Evolutionary conservation across 2,888 invertebrate genomes (phyloP), one percentile per base, ranked within the genome.

Genomic region (Pachymerium ferrugineum): DNA sequence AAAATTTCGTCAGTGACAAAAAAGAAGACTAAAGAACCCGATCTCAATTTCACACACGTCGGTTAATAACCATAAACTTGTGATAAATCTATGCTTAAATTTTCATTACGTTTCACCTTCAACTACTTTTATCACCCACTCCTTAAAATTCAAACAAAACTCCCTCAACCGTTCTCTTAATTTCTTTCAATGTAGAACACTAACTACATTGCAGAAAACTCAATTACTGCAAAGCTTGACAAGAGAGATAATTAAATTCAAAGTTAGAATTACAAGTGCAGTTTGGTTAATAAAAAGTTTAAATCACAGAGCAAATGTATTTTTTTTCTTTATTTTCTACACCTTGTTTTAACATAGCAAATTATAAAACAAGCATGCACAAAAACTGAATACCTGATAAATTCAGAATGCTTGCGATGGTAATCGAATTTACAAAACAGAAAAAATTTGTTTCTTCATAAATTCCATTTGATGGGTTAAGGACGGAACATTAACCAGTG

Each of bases 1-100:
- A 76, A 74, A 74, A 76, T 10, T 78, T 75, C 30, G 42, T n/a
- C n/a, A 70, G 70, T 16, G 74, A 75, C 4, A 42, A 73, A 25
- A 28, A 70, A 28, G 28, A 74, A 28, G 28, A 62, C 31, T 31
- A 70, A 74, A 30, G 47, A 74, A 8, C 10, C 3, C 8, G 14
- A 69, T n/a, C 30, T 69, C 30, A n/a, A n/a, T 30, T 6, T 62
- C 10, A 54, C n/a, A n/a, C n/a, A n/a, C n/a, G n/a, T n/a, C n/a
- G n/a, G n/a, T n/a, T n/a, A n/a, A n/a, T n/a, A n/a, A n/a, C n/a
- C n/a, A n/a, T n/a, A n/a, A n/a, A n/a, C n/a, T n/a, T n/a, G n/a
- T n/a, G n/a, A n/a, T n/a, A n/a, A n/a, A n/a, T n/a, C n/a, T n/a
- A n/a, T n/a, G n/a, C n/a, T n/a, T n/a, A n/a, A n/a, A n/a, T n/a